phyloP scores from a whole-genome alignment of 1,140 invertebrate species.

The Calycopis cecrops region DNA sequence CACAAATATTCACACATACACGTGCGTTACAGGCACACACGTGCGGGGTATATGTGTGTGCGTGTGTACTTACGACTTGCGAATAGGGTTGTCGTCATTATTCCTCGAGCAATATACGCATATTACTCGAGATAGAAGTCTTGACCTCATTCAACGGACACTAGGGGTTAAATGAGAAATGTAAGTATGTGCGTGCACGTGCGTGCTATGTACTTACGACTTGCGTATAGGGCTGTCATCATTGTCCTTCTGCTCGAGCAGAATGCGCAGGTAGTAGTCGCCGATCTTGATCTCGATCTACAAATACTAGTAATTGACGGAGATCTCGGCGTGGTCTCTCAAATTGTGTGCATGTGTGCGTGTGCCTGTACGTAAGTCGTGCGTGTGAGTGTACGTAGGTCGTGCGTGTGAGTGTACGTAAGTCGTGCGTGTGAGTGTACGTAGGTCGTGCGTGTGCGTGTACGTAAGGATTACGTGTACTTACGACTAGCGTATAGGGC shows the following conservation, averaged over 20 bases:
- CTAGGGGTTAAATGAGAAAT: too few species aligned
- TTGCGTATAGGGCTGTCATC: slow-evolving; percentile 90
- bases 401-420: not conserved
- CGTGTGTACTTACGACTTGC: not conserved
- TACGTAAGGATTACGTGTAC: slow-evolving; percentile 45
- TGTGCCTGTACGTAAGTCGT: too few species aligned
- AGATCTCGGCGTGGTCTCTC: slow-evolving; percentile 98
- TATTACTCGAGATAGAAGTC: too few species aligned
- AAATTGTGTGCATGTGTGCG: too few species aligned
- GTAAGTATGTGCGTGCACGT: not conserved
- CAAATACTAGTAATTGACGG: slow-evolving; percentile 94
- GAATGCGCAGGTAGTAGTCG: slow-evolving; percentile 96
- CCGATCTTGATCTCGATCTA: slow-evolving; percentile 98
- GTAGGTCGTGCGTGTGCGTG: not conserved
- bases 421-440: not conserved
- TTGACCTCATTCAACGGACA: too few species aligned
- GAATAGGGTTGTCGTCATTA: not conserved
- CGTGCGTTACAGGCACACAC: too few species aligned
- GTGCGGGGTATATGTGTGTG: too few species aligned
- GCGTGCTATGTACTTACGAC: slow-evolving; percentile 90
- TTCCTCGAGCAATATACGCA: not conserved
- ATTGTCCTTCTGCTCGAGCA: slow-evolving; percentile 93
- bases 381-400: not conserved
- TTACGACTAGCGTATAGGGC: slow-evolving; percentile 91
- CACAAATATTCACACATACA: too few species aligned